These are phyloP conservation scores for Dendrolimus pini DNA, from an alignment of 2,888 invertebrate genomes.

Conservation along the genomic window DNA sequence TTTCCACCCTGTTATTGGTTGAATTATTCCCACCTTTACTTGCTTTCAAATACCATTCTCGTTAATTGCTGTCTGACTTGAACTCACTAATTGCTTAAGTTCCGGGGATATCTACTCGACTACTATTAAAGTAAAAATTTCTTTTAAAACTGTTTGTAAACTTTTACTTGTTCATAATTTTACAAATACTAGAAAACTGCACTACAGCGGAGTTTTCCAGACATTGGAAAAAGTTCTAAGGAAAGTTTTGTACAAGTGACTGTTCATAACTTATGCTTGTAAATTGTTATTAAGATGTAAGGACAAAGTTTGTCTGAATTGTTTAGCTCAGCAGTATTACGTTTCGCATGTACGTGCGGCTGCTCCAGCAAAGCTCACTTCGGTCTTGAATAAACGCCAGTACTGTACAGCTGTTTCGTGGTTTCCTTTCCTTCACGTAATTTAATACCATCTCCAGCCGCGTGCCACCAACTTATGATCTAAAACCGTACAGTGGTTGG, in stretches of 20 bases:
- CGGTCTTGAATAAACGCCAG: too few species aligned
- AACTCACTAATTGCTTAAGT: constrained; percentile 75
- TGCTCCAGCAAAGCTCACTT: too few species aligned
- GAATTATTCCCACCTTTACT: constrained; percentile 72
- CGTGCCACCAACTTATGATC: too few species aligned
- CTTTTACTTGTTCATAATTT: constrained; percentile 54
- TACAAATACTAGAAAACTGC: constrained; percentile 21
- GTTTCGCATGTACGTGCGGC: too few species aligned
- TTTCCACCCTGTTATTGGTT: constrained; percentile 54
- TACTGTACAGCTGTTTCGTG: too few species aligned
- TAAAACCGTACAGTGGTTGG: too few species aligned
- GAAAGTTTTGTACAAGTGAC: not conserved
- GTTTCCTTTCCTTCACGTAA: too few species aligned
- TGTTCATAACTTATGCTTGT: too few species aligned
- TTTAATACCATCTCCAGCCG: too few species aligned
- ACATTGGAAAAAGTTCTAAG: constrained; percentile 10
- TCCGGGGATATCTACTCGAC: constrained; percentile 67
- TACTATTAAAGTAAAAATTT: constrained; percentile 65
- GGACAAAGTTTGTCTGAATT: too few species aligned
- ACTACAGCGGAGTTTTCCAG: constrained; percentile 22
- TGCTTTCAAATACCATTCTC: constrained; percentile 47
- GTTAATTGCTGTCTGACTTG: constrained; percentile 73
- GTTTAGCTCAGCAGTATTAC: too few species aligned
- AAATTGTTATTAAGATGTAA: too few species aligned
- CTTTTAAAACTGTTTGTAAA: constrained; percentile 55